A percentile compares a stretch with the other conserved stretches of the same genome.
These are phyloP conservation scores for Neria commutata DNA, from an alignment of 2,888 invertebrate genomes.

Conservation along the genomic window DNA sequence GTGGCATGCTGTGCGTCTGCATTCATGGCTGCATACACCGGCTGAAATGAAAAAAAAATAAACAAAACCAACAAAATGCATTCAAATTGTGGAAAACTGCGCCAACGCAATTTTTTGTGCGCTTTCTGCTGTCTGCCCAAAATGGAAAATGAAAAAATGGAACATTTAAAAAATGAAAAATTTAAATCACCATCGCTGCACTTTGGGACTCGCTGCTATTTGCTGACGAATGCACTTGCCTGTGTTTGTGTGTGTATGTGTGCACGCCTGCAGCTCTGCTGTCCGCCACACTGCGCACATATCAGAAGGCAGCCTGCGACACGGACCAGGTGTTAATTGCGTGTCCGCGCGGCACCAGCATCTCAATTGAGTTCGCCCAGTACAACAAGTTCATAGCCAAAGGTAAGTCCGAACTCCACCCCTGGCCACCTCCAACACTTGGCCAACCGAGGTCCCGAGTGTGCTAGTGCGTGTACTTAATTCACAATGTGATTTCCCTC, in stretches of 20 bases:
- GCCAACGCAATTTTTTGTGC: conserved; percentile 11
- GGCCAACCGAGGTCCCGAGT: too few relatives aligned
- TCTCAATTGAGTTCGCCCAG: conserved; percentile 87
- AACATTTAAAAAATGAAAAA: too few relatives aligned
- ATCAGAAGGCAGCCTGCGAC: conserved; percentile 91
- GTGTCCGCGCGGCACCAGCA: conserved; percentile 92
- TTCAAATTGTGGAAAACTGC: conserved; percentile 19
- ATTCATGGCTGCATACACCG: conserved; percentile 15
- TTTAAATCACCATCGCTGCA: too few relatives aligned
- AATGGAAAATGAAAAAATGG: too few relatives aligned
- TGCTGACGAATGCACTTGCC: not conserved
- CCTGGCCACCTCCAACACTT: not conserved
- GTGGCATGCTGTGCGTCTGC: conserved; percentile 10
- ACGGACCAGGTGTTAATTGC: conserved; percentile 84
- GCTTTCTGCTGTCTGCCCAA: not conserved
- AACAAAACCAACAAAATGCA: conserved; percentile 11
- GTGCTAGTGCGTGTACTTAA: too few relatives aligned
- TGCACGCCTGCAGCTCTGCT: conserved; percentile 72
- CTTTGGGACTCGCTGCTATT: too few relatives aligned
- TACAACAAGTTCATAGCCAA: conserved; percentile 65
- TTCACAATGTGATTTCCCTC: too few relatives aligned
- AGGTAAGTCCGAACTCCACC: conserved; percentile 56
- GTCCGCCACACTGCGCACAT: conserved; percentile 87
- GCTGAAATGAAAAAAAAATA: not conserved
- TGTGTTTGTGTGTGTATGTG: not conserved